Percentiles rank a stretch among this genome's conserved stretches.
Conservation (phyloP, 2,113 vertebrate genomes). For the Ptilonorhynchus violaceus region DNA sequence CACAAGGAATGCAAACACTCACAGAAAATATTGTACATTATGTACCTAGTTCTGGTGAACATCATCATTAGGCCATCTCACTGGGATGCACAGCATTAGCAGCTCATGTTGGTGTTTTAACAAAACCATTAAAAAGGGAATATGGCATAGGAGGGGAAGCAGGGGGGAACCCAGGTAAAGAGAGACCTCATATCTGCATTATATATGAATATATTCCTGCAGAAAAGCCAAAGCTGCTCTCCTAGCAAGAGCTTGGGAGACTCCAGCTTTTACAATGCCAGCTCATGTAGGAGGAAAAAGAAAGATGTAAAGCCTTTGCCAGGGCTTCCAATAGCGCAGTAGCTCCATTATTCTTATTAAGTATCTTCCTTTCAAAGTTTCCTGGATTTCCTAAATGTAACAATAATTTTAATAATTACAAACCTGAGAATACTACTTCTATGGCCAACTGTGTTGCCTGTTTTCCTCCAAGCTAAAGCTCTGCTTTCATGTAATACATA, state of each 20-base stretch:
- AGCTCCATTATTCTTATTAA: constrained; percentile 39
- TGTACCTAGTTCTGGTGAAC: constrained; percentile 7
- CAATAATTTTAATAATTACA: constrained; percentile 74
- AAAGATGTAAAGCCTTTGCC: neutral
- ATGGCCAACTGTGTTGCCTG: constrained; percentile 43
- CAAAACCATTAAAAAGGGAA: neutral
- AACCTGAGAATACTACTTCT: constrained; percentile 50
- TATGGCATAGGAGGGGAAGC: neutral
- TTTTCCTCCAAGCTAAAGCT: constrained; percentile 75
- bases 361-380: constrained; percentile 58
- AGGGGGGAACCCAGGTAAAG: neutral
- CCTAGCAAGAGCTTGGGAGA: neutral
- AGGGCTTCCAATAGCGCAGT: neutral
- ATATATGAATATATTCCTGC: neutral
- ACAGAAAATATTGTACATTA: constrained; percentile 15
- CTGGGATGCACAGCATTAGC: neutral
- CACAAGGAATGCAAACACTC: constrained; percentile 32
- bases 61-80: constrained; percentile 18
- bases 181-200: neutral
- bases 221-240: neutral
- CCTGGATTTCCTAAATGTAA: constrained; percentile 64
- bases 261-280: constrained; percentile 25
- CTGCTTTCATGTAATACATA: constrained; percentile 76
- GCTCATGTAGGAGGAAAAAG: neutral
- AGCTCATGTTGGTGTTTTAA: neutral